Evolutionary conservation across 2,113 vertebrate genomes (phyloP), one percentile per base, ranked within the genome.

Genomic region (Formicarius rufipectus): DNA sequence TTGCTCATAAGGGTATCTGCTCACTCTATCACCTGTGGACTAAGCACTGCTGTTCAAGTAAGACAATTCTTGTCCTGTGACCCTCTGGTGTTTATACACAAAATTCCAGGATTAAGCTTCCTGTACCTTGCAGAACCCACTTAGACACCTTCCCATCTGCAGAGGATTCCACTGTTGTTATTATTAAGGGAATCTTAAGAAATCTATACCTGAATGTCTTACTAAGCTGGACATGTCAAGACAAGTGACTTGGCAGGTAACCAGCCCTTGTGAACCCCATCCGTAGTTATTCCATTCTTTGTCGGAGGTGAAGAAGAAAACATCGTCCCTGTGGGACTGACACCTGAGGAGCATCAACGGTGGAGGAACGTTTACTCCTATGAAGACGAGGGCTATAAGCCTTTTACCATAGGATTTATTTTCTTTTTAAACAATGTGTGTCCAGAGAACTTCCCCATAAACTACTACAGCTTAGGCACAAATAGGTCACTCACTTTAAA

Each of bases 71-170:
- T 68, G 31, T 31, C n/a, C 22, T 50, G 4, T 25, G 10, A 33
- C 42, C 16, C 68, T n/a, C 22, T 30, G 28, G 37, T 24, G 8
- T 58, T 79, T 58, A 14, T 1, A 50, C 8, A 49, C 25, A 49
- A 10, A 74, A 69, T 35, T 16, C 56, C 22, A 45, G 16, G 2
- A 18, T 45, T 58, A 44, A 87, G 27, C 52, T 81, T 71, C 49
- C 42, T 12, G 8, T 20, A 13, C 23, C 9, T 35, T 11, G 27
- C 37, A 44, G 63, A 10, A 17, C n/a, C 40, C 15, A 1, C n/a
- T n/a, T 13, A 17, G 16, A 19, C 0, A 1, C 49, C 17, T 15
- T 7, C 24, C n/a, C 11, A 0, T 6, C n/a, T 12, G 2, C 2
- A 40, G 27, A 45, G 27, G 42, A 62, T 27, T 23, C 52, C 3